Base-by-base conservation (phyloP, 2,113 vertebrate species). In the Mixornis gularis region DNA sequence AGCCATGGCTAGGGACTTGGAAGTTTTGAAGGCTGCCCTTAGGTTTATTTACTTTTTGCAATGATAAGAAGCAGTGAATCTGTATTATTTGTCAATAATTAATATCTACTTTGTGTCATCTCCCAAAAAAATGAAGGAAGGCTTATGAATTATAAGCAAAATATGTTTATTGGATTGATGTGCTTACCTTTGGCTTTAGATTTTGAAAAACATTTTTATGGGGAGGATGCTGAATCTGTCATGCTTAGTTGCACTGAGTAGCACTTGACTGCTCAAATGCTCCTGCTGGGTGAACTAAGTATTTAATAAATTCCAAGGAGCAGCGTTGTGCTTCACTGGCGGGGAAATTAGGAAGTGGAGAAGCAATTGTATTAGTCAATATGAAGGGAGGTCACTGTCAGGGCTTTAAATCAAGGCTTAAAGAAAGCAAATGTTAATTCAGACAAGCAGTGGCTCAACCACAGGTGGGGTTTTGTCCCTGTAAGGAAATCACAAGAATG, bases 281-380 rank as follows among this genome's bases (percentile, higher is more conserved):
- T 79, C 56, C 43, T 70, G 29, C 41, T 82, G 66, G 10, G n/a
- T 76, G 65, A 91, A 15, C 13, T 12, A 79, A 87, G 89, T 80
- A 53, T 89, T 85, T 86, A 77, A 84, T 82, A 79, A 69, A 81
- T 89, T 68, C 70, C 5, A 52, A 92, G 81, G 34, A 92, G n/a
- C 78, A 94, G 40, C 0, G 0, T 49, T 78, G 73, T 64, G 80
- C 89, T 86, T 94, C 56, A 43, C 64, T 82, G 78, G 26, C 52
- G 85, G 73, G 77, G 69, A 90, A 89, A 81, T 36, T n/a, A 19
- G 65, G 44, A 89, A 84, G 52, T 25, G 60, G 64, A 63, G 64
- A 81, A 38, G 58, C 53, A 72, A 69, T 79, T 85, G 55, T 82
- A 56, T 82, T 79, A 91, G 71, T 62, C 85, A 82, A 3, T 53